phyloP scores from a whole-genome alignment of 2,113 vertebrate genomes.

The Varanus komodoensis region DNA sequence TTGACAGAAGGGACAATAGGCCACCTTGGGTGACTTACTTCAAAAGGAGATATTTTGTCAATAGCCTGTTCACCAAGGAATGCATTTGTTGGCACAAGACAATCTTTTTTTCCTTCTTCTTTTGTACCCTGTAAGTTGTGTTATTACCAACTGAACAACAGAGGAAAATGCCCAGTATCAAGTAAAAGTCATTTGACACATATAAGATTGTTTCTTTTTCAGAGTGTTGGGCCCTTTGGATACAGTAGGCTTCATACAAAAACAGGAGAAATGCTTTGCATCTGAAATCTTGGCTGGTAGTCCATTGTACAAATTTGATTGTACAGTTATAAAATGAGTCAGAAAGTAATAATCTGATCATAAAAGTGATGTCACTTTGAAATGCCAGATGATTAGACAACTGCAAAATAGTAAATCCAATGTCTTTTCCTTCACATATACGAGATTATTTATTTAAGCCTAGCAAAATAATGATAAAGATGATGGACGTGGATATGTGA shows the following conservation, averaged over 20 bases:
- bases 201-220: slow-evolving; percentile 18
- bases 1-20: neutral
- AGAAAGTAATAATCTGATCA: neutral
- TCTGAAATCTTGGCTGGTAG: neutral
- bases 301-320: neutral
- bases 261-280: neutral
- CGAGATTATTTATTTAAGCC: neutral
- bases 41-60: neutral
- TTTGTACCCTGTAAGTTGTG: neutral
- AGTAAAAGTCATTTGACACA: slow-evolving; percentile 27
- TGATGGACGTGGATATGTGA: neutral
- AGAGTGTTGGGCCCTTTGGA: neutral
- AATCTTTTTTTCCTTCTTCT: neutral
- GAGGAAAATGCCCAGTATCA: slow-evolving; percentile 19
- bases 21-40: neutral
- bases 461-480: neutral
- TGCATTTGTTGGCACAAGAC: neutral
- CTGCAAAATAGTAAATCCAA: neutral
- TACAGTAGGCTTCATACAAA: slow-evolving; percentile 8
- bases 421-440: neutral
- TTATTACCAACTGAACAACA: neutral
- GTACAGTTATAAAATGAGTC: neutral
- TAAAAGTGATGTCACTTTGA: neutral
- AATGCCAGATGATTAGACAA: neutral
- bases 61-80: neutral